Evolutionary conservation across 2,888 invertebrate species (phyloP).

Genomic region (Gari tellinella): DNA sequence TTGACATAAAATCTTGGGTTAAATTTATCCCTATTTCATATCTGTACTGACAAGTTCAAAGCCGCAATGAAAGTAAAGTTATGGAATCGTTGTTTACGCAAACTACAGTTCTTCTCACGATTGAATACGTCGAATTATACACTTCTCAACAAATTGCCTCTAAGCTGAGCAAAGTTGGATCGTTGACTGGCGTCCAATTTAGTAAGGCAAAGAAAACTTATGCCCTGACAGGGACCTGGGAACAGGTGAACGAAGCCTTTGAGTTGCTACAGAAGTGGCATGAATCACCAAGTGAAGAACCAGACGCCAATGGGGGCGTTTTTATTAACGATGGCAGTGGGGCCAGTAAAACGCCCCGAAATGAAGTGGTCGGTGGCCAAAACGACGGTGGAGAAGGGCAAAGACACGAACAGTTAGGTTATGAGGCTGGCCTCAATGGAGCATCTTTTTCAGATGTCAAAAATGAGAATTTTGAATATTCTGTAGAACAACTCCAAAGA

Average conservation of each 20-base stretch:
- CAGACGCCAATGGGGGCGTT: conserved; percentile 4
- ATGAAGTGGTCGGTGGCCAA: background rate
- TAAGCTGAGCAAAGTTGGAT: conserved; percentile 44
- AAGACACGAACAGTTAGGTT: background rate
- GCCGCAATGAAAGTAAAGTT: background rate
- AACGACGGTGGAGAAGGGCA: background rate
- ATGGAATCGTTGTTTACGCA: conserved; percentile 41
- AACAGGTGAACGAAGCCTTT: conserved; percentile 43
- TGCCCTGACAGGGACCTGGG: conserved; percentile 43
- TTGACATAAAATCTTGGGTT: background rate
- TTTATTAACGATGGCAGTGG: background rate
- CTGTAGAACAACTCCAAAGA: conserved; percentile 4
- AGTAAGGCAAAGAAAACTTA: conserved; percentile 42
- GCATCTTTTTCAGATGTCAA: too few species aligned
- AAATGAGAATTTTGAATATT: background rate
- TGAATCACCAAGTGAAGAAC: conserved; percentile 33
- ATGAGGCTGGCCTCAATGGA: background rate
- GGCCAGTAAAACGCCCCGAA: background rate
- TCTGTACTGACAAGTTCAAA: background rate
- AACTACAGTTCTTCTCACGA: conserved; percentile 41
- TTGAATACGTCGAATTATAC: conserved; percentile 23
- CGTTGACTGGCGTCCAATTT: conserved; percentile 35
- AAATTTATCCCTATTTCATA: background rate
- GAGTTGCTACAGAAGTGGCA: conserved; percentile 37
- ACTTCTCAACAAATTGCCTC: conserved; percentile 18